Percentiles rank a stretch among this genome's conserved stretches.
phyloP scores from a whole-genome alignment of 2,113 vertebrate genomes.

The Fregata magnificens region DNA sequence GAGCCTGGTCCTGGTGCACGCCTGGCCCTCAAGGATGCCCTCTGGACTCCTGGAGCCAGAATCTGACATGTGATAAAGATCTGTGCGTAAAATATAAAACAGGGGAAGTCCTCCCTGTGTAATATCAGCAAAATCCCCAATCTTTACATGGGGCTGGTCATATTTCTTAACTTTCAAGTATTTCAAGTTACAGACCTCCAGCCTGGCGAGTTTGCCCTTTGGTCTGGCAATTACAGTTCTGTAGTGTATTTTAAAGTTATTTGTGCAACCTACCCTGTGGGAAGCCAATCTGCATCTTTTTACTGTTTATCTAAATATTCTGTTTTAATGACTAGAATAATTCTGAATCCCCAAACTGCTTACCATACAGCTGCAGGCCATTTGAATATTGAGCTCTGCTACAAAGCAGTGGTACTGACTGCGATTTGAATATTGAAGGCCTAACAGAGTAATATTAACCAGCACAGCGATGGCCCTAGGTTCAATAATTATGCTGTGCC shows the following conservation, averaged over 20 bases:
- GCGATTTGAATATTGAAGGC: not conserved
- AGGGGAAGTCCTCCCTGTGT: not conserved
- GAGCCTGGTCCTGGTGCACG: not conserved
- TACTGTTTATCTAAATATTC: constrained; percentile 29
- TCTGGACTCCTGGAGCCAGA: not conserved
- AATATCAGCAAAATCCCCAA: not conserved
- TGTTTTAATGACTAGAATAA: constrained; percentile 23
- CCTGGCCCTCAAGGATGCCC: accelerated
- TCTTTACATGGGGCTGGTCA: not conserved
- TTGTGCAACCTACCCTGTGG: not conserved
- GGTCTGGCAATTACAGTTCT: not conserved
- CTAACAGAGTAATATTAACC: not conserved
- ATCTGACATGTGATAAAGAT: not conserved
- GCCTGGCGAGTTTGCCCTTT: not conserved
- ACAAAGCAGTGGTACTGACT: not conserved
- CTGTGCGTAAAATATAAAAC: not conserved
- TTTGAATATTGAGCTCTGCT: constrained; percentile 2
- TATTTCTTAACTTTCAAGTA: not conserved
- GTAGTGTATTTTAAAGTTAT: not conserved
- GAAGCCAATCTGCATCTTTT: not conserved
- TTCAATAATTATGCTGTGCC: not conserved
- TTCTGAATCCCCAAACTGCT: constrained; percentile 3
- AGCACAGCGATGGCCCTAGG: not conserved
- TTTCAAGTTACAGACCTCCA: not conserved
- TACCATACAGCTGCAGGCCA: constrained; percentile 29